Percentiles rank a stretch among this genome's conserved stretches.
phyloP scores from a whole-genome alignment of 2,113 vertebrate species.

The rat (Rattus norvegicus) region DNA sequence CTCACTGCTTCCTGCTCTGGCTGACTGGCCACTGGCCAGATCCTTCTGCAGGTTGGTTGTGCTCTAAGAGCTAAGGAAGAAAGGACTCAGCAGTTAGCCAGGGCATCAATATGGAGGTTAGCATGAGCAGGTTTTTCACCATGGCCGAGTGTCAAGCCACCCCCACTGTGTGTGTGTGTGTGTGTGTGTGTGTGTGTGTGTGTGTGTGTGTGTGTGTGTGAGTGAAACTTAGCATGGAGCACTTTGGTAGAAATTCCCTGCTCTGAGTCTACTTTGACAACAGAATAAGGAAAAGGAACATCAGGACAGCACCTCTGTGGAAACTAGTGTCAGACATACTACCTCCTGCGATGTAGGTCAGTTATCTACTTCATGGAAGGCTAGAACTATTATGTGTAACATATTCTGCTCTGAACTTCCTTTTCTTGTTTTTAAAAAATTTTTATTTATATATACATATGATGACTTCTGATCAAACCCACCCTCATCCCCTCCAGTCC shows the following conservation, averaged over 20 bases:
- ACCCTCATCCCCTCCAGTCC: not conserved
- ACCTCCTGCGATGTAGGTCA: not conserved
- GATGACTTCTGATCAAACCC: not conserved
- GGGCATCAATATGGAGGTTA: slow-evolving; percentile 71
- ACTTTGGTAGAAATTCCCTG: not conserved
- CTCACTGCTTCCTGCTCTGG: slow-evolving; percentile 68
- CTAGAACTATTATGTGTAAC: not conserved
- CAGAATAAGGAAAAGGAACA: not conserved
- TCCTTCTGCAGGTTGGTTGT: slow-evolving; percentile 40
- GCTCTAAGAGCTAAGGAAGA: slow-evolving; percentile 41
- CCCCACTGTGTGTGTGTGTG: not conserved
- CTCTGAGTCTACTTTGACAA: not conserved
- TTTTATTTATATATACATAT: not conserved
- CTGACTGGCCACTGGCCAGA: slow-evolving; percentile 49
- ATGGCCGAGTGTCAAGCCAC: not conserved
- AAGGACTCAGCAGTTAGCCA: slow-evolving; percentile 67
- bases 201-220: not conserved
- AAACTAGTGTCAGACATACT: not conserved
- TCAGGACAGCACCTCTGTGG: not conserved
- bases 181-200: not conserved
- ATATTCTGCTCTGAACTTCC: not conserved
- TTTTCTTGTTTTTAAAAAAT: not conserved
- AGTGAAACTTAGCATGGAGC: not conserved
- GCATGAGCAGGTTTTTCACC: slow-evolving; percentile 27
- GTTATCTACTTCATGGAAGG: not conserved